Conservation (phyloP, 2,797 vertebrate species). For the Hippopotamyrus pictus region DNA sequence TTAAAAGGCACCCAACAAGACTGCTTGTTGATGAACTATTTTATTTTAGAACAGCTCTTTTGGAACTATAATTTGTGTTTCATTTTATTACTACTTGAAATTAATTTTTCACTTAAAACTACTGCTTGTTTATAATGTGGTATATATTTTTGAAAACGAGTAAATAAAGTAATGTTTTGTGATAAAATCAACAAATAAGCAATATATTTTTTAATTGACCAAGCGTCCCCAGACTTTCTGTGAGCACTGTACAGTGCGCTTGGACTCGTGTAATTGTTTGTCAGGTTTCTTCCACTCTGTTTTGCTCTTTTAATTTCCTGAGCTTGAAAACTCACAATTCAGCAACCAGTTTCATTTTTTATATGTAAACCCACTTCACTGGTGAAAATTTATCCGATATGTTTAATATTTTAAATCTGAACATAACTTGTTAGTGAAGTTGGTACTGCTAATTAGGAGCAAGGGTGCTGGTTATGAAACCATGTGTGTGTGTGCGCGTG, state of each 20-base stretch:
- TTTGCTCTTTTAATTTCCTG: conserved; percentile 13
- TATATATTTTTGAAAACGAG: neutral
- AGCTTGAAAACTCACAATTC: conserved; percentile 6
- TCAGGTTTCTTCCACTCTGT: conserved; percentile 18
- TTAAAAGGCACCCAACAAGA: neutral
- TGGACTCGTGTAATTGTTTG: neutral
- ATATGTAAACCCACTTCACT: neutral
- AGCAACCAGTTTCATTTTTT: neutral
- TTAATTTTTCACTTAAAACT: neutral
- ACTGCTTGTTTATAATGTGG: neutral
- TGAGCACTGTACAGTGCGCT: neutral
- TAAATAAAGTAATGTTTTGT: neutral
- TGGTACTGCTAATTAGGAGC: neutral
- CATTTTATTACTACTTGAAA: neutral
- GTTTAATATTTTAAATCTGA: conserved; percentile 19
- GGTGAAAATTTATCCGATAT: conserved; percentile 19
- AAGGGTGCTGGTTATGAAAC: conserved; percentile 4
- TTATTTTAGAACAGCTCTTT: neutral
- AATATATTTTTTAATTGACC: neutral
- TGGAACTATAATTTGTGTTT: neutral
- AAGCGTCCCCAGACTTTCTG: neutral
- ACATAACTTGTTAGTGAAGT: conserved; percentile 9
- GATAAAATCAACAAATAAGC: neutral
- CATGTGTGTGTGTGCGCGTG: neutral
- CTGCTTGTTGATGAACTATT: neutral